A percentile compares a stretch with the other conserved stretches of the same genome.
These are phyloP conservation scores for Cynocephalus volans DNA, from an alignment of 2,113 vertebrate genomes.

Conservation along the genomic window DNA sequence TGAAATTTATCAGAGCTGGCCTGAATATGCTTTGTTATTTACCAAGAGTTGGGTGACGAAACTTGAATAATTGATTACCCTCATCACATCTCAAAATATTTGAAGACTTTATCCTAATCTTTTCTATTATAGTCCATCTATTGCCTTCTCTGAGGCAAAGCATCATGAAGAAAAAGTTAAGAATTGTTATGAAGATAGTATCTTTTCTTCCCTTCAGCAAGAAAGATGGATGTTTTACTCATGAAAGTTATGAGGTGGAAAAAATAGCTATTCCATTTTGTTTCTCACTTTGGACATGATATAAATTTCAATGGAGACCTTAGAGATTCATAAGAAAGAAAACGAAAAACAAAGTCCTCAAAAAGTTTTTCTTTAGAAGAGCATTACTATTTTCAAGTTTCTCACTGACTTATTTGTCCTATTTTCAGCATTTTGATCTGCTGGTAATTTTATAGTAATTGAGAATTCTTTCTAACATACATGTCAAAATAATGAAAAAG, in stretches of 20 bases:
- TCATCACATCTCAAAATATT: slow-evolving; percentile 26
- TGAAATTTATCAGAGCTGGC: neutral
- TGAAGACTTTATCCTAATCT: neutral
- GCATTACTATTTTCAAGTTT: slow-evolving; percentile 44
- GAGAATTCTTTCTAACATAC: neutral
- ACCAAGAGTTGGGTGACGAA: neutral
- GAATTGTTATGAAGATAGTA: slow-evolving; percentile 48
- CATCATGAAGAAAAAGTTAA: slow-evolving; percentile 56
- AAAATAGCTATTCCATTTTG: slow-evolving; percentile 72
- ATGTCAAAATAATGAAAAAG: slow-evolving; percentile 41
- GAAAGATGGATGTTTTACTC: slow-evolving; percentile 70
- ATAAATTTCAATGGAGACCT: slow-evolving; percentile 72
- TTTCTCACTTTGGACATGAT: slow-evolving; percentile 71
- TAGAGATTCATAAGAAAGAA: slow-evolving; percentile 69
- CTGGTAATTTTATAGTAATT: slow-evolving; percentile 13
- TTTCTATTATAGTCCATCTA: neutral
- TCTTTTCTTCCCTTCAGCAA: slow-evolving; percentile 56
- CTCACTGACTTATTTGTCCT: slow-evolving; percentile 5
- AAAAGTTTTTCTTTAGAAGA: slow-evolving; percentile 47
- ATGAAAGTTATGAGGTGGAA: slow-evolving; percentile 73
- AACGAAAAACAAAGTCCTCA: slow-evolving; percentile 63
- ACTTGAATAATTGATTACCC: slow-evolving; percentile 32
- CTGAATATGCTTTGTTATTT: slow-evolving; percentile 20
- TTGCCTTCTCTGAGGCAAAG: slow-evolving; percentile 29
- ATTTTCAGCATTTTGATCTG: neutral